Evolutionary conservation across 2,797 vertebrate species (phyloP).

Genomic region (Halcyon smyrnensis): DNA sequence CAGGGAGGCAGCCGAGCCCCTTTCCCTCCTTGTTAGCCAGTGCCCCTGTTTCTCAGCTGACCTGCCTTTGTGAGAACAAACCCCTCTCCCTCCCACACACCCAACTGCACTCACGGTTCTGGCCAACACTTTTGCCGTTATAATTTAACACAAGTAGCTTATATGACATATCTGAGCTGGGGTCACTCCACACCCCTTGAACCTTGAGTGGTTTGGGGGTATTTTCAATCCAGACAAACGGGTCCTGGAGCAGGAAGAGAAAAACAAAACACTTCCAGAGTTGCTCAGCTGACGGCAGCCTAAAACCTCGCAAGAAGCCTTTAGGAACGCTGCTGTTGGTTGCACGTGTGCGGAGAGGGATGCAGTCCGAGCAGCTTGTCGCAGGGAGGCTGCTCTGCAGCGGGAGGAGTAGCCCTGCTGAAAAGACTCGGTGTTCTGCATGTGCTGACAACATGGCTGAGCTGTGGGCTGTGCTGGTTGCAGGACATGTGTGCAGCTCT

Average conservation of each 20-base stretch:
- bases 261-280: not conserved
- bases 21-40: not conserved
- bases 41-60: not conserved
- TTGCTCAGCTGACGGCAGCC: not conserved
- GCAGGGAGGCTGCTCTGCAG: not conserved
- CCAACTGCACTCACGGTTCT: not conserved
- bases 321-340: rapidly evolving
- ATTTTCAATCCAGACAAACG: not conserved
- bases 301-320: not conserved
- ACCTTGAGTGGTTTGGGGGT: not conserved
- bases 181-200: not conserved
- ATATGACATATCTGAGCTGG: not conserved
- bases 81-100: not conserved
- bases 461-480: not conserved
- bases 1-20: not conserved
- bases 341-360: not conserved
- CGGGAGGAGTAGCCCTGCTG: not conserved
- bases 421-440: not conserved
- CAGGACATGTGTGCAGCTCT: not conserved
- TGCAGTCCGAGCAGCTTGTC: rapidly evolving
- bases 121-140: not conserved
- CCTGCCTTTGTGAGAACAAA: not conserved
- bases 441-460: not conserved
- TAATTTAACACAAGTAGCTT: not conserved
- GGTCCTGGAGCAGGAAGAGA: not conserved